Base-by-base conservation (phyloP, 2,113 vertebrate genomes). In the Chloroceryle aenea region DNA sequence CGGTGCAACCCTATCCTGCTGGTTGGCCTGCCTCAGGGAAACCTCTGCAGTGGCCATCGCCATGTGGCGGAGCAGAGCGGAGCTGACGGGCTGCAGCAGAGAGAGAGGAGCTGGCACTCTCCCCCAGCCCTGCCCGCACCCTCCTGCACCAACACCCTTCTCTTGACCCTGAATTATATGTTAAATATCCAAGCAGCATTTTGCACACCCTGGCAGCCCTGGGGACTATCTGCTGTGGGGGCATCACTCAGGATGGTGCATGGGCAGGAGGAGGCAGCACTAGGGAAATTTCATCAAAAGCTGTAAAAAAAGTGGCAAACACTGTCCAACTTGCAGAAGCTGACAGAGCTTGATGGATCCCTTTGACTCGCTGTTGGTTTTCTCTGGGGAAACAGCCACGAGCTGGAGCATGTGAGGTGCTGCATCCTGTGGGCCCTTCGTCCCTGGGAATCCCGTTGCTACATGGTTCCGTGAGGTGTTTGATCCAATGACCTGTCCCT, bases 31-130 rank as follows among this genome's bases (percentile, higher is more conserved):
- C 80, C 56, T 64, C 43, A 26, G 83, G 79, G 48, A 78, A 88
- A 78, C 43, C 52, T 88, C 83, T 36, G 55, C 30, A 71, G 50
- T 5, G 12, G 50, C 47, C 26, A 45, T 30, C 0, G 0, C 43
- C 1, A 1, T 42, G 48, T 36, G 0, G 1, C 0, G 4, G 3
- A 76, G 34, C 1, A 0, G 29, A 67, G 76, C 42, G 84, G 30
- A 79, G 40, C 63, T 0, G 5, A 83, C 0, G 2, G 53, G 40
- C 42, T 3, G 5, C 1, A 3, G 38, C 4, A 0, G 32, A 43
- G 29, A 19, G 27, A 74, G 27, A 45, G 63, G 58, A 83, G 45
- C 53, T 7, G 3, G n/a, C 2, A 8, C 10, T 71, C 18, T 64
- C 38, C 72, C 20, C 32, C 43, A 55, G 61, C 29, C 36, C 45